Evolutionary conservation across 2,888 invertebrate genomes (phyloP).

Genomic region (Tinea trinotella): DNA sequence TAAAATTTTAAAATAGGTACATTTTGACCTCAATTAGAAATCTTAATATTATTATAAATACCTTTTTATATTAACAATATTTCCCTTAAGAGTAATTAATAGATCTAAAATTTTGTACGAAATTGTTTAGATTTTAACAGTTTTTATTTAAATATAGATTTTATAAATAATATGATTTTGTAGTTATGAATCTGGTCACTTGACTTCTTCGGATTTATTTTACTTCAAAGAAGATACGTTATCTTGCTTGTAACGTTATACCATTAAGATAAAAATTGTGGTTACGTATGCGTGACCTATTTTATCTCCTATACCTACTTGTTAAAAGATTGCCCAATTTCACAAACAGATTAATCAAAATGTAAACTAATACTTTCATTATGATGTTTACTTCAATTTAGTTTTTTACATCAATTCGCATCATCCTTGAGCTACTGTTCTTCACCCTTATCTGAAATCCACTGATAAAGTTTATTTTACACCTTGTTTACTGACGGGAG

Average conservation of each 20-base stretch:
- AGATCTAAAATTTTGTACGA: too few relatives aligned
- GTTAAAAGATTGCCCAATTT: slow-evolving; percentile 6
- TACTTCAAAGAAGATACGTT: slow-evolving; percentile 9
- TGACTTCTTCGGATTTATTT: slow-evolving; percentile 12
- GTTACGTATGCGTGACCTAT: slow-evolving; percentile 3
- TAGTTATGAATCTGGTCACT: not conserved
- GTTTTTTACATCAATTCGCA: slow-evolving; percentile 2
- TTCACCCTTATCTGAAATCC: not conserved
- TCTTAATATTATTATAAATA: too few relatives aligned
- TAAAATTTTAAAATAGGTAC: not conserved
- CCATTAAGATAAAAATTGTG: slow-evolving; percentile 11
- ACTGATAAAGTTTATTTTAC: slow-evolving; percentile 14
- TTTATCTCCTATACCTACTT: slow-evolving; percentile 1
- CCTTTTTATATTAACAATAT: too few relatives aligned
- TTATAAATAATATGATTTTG: too few relatives aligned
- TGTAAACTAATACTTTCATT: slow-evolving; percentile 1
- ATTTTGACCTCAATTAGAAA: slow-evolving; percentile 8
- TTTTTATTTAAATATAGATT: not conserved
- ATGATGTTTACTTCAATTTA: not conserved
- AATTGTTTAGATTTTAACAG: too few relatives aligned
- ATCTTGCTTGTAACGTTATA: slow-evolving; percentile 8
- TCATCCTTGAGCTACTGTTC: slow-evolving; percentile 14
- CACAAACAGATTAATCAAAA: not conserved
- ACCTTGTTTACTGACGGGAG: slow-evolving; percentile 26
- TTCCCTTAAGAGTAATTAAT: too few relatives aligned